Evolutionary conservation across 2,113 vertebrate genomes (phyloP).

Genomic region (Platanista minor): DNA sequence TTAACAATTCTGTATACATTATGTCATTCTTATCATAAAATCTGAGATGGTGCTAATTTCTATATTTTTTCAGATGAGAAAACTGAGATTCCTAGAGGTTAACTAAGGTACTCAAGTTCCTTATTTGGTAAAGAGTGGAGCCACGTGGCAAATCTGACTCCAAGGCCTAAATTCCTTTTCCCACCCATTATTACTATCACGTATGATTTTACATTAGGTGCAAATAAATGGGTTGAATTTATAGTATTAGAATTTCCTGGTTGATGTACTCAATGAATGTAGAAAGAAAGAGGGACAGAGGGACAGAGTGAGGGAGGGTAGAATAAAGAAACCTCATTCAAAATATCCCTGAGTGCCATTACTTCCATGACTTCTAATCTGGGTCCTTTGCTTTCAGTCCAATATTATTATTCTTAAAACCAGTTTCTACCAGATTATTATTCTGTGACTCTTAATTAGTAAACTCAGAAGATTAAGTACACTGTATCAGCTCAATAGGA

Average conservation of each 20-base stretch:
- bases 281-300: neutral
- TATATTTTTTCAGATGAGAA: neutral
- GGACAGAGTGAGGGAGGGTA: rapidly evolving
- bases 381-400: neutral
- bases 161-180: neutral
- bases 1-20: neutral
- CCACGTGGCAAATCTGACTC: neutral
- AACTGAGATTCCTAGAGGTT: neutral
- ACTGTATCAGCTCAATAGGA: neutral
- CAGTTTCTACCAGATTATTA: constrained; percentile 4
- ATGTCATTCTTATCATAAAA: neutral
- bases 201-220: neutral
- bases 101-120: neutral
- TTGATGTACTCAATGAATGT: neutral
- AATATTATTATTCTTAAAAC: constrained; percentile 4
- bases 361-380: neutral
- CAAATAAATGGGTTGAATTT: neutral
- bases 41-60: neutral
- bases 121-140: neutral
- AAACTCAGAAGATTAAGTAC: constrained; percentile 10
- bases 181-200: neutral
- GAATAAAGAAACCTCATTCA: neutral
- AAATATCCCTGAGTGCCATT: neutral
- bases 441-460: constrained; percentile 1
- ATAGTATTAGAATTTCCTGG: neutral